Percentiles rank a stretch among this genome's conserved stretches.
phyloP scores from a whole-genome alignment of 1,140 invertebrate genomes.

The Heliothis subflexa region DNA sequence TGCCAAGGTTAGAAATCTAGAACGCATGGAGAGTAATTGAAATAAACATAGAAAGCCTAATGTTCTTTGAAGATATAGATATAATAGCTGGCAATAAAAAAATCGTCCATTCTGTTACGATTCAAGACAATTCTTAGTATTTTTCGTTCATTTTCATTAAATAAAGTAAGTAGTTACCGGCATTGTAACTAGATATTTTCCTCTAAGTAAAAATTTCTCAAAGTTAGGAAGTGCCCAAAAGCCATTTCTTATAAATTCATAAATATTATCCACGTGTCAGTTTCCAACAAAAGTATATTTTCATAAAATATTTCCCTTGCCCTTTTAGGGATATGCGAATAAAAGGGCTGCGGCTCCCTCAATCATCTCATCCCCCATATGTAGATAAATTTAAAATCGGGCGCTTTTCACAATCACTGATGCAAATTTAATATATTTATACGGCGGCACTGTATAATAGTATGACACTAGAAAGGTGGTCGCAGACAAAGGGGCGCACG shows the following conservation, averaged over 20 bases:
- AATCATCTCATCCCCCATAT: conserved; percentile 45
- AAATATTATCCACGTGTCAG: conserved; percentile 38
- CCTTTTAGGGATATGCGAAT: conserved; percentile 33
- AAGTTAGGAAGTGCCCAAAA: neutral
- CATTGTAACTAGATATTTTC: no score
- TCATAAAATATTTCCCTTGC: conserved; percentile 43
- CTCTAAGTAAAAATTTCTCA: neutral
- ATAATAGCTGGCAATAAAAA: neutral
- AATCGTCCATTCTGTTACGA: neutral
- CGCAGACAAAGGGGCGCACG: neutral
- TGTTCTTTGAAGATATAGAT: conserved; percentile 5
- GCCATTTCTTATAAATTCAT: conserved; percentile 29
- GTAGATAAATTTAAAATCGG: conserved; percentile 36
- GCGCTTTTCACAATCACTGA: conserved; percentile 31
- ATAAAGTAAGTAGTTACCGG: no score
- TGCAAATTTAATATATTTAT: conserved; percentile 29
- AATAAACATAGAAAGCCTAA: neutral
- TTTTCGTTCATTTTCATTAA: neutral
- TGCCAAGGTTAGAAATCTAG: conserved; percentile 3
- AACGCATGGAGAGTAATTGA: conserved; percentile 12
- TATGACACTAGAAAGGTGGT: conserved; percentile 7
- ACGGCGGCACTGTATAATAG: neutral
- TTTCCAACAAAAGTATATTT: conserved; percentile 45
- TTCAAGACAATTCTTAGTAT: neutral
- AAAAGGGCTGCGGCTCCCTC: conserved; percentile 35